phyloP scores from a whole-genome alignment of 1,140 invertebrate genomes.

The Drosophila suzukii region DNA sequence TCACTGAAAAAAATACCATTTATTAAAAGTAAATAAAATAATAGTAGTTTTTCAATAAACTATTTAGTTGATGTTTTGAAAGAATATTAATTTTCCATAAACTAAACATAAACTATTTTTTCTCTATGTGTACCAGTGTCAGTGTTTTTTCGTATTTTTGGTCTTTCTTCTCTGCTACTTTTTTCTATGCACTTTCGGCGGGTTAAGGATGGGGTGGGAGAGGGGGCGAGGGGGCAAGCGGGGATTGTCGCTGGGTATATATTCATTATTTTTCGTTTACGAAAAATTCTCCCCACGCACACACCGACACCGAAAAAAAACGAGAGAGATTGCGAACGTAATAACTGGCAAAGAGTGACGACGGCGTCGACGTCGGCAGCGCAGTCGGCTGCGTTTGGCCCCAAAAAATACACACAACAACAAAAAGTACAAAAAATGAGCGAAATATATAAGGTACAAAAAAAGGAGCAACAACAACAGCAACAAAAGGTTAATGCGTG shows the following conservation, averaged over 20 bases:
- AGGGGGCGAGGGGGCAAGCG: not conserved
- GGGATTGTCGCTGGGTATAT: constrained; percentile 68
- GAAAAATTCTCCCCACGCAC: constrained; percentile 72
- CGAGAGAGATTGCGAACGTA: constrained; percentile 69
- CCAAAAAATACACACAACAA: constrained; percentile 58
- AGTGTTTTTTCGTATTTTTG: constrained; percentile 64
- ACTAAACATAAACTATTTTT: no score
- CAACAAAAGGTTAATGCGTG: constrained; percentile 76
- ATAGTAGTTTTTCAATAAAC: no score
- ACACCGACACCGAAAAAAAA: constrained; percentile 51
- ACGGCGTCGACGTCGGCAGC: constrained; percentile 46
- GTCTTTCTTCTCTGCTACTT: constrained; percentile 79
- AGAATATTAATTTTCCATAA: no score
- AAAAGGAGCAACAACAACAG: constrained; percentile 11
- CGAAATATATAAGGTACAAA: constrained; percentile 39
- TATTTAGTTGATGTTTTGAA: no score
- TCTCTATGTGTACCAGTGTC: constrained; percentile 5
- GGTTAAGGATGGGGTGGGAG: constrained; percentile 8
- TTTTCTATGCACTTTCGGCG: constrained; percentile 74
- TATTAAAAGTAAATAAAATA: no score
- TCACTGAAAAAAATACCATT: no score
- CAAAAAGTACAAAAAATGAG: constrained; percentile 28
- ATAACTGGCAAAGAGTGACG: constrained; percentile 79
- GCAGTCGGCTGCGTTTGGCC: constrained; percentile 59
- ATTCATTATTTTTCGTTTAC: constrained; percentile 84